phyloP scores from a whole-genome alignment of 2,888 invertebrate genomes.

The Erynnis tages region DNA sequence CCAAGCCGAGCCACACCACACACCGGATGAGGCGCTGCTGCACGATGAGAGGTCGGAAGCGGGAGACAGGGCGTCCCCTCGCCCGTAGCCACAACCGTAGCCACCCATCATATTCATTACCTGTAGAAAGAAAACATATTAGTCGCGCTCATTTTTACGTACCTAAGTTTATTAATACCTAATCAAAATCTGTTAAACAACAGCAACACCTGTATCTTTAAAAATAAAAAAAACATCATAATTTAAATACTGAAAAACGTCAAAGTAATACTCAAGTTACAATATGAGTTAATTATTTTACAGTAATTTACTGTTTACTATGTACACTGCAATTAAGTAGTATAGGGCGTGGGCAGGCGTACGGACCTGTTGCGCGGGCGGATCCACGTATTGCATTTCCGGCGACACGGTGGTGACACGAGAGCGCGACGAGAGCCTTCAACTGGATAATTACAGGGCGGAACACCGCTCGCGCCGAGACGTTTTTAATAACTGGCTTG shows the following conservation, averaged over 20 bases:
- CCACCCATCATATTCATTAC: constrained; percentile 74
- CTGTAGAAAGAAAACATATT: constrained; percentile 48
- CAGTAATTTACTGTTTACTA: constrained; percentile 14
- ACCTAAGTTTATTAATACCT: neutral
- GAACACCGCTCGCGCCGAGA: constrained; percentile 81
- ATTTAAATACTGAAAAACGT: no score
- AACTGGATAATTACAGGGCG: constrained; percentile 81
- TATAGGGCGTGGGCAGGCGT: constrained; percentile 60
- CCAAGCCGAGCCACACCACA: constrained; percentile 66
- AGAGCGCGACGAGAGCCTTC: constrained; percentile 67
- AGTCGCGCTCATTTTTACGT: neutral
- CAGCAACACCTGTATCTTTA: no score
- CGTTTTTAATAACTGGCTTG: constrained; percentile 83
- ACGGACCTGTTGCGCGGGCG: constrained; percentile 78
- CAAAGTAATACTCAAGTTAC: neutral
- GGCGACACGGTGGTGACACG: constrained; percentile 69
- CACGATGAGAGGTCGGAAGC: constrained; percentile 69
- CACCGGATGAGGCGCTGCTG: constrained; percentile 69
- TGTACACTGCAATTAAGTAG: constrained; percentile 39
- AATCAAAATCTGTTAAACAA: no score
- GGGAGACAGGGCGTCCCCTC: constrained; percentile 77
- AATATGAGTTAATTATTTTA: constrained; percentile 12
- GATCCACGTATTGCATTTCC: constrained; percentile 79
- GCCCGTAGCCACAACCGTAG: constrained; percentile 70
- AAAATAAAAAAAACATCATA: no score